phyloP scores from a whole-genome alignment of 2,888 invertebrate species.

The Amphipyra tragopoginis region DNA sequence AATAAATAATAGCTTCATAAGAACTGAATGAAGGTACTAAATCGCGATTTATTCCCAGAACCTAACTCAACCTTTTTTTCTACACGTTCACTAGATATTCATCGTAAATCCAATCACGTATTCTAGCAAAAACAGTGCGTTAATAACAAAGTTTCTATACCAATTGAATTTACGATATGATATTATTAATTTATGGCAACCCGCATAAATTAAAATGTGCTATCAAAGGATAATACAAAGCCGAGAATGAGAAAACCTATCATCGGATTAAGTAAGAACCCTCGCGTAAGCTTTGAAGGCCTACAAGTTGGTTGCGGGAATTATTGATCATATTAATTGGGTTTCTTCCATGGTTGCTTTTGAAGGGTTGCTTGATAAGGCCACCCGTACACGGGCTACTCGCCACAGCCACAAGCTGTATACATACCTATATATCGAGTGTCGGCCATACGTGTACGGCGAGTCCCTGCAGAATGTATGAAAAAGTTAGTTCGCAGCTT shows the following conservation, averaged over 20 bases:
- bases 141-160: conserved; percentile 49
- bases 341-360: conserved; percentile 3
- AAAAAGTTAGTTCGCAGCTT: too few relatives aligned
- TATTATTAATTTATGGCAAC: conserved; percentile 55
- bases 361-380: too few relatives aligned
- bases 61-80: conserved; percentile 3
- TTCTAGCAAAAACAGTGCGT: conserved; percentile 37
- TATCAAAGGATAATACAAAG: conserved; percentile 61
- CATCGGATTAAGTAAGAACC: conserved; percentile 61
- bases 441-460: too few relatives aligned
- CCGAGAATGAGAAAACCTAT: conserved; percentile 66
- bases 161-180: conserved; percentile 51
- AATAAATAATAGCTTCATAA: too few relatives aligned
- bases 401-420: too few relatives aligned
- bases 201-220: conserved; percentile 69
- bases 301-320: conserved; percentile 35
- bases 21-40: background rate
- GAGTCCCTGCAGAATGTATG: too few relatives aligned
- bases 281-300: conserved; percentile 36
- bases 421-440: too few relatives aligned
- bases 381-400: too few relatives aligned
- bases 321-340: conserved; percentile 42
- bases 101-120: conserved; percentile 31
- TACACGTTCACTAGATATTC: conserved; percentile 4
- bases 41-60: background rate